Evolutionary conservation across 2,797 vertebrate genomes (phyloP), one percentile per base, ranked within the genome.

Genomic region (Staurois parvus): DNA sequence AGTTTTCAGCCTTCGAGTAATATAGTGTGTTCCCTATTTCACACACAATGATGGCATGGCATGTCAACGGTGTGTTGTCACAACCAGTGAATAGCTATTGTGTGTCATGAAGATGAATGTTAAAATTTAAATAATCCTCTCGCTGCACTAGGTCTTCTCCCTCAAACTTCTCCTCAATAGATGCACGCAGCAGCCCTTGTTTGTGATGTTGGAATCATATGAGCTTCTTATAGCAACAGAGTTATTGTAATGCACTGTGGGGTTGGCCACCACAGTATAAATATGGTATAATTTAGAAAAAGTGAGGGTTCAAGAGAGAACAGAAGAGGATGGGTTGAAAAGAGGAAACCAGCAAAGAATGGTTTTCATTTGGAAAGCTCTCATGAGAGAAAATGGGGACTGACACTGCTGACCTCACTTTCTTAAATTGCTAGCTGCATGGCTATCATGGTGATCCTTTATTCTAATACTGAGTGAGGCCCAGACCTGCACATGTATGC

Each of bases 11-110:
- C 45, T 4, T 45, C 42, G 42, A 52, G 48, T 52, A 52, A 52
- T 59, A 59, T 24, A 64, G 32, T 42, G 34, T 30, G 17, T 48
- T 34, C 2, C 7, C 29, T 42, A 66, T 78, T 6, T 30, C 42
- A 42, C 66, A 26, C 15, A 79, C 76, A 79, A 45, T 45, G 26
- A 40, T 48, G 40, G 48, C 67, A 67, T 30, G 28, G 48, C 67
- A 67, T 45, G 77, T 68, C 64, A 78, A 42, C 19, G 9, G 10
- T 29, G 28, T 68, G 34, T 48, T 66, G 37, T 13, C 11, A 24
- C 59, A 28, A 17, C 13, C 59, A 42, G 34, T 78, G n/a, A 66
- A 66, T 12, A 9, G 59, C 59, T 45, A 79, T 40, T 68, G 45
- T 29, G 10, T 12, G 19, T 52, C 19, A 24, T 59, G 21, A 59